Percentiles rank a stretch among this genome's conserved stretches.
Conservation (phyloP, 2,113 vertebrate genomes). For the Pelusios castaneus region DNA sequence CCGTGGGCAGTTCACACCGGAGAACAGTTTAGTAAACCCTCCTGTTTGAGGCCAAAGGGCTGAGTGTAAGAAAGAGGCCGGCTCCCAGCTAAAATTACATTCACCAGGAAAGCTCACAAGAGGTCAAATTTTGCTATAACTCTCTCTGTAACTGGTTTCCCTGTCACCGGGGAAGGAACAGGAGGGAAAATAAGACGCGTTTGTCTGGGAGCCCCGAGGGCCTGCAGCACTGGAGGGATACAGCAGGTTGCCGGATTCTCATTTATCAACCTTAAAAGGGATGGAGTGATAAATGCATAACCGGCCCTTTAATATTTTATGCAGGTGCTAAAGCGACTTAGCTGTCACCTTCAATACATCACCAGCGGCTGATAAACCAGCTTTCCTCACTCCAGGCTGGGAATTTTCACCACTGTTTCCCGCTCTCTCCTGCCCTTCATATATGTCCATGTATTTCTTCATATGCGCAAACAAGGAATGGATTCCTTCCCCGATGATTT, state of each 20-base stretch:
- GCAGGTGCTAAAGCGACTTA: constrained; percentile 83
- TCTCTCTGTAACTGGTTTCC: constrained; percentile 82
- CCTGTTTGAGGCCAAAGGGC: constrained; percentile 78
- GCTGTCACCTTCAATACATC: constrained; percentile 86
- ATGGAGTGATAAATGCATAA: constrained; percentile 88
- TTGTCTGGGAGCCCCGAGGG: constrained; percentile 83
- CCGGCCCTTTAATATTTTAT: constrained; percentile 87
- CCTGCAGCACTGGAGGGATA: constrained; percentile 78
- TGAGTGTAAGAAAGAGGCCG: constrained; percentile 78
- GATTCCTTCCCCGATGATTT: constrained; percentile 63
- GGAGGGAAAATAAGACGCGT: constrained; percentile 81
- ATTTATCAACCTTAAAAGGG: constrained; percentile 87
- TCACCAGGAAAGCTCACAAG: constrained; percentile 82
- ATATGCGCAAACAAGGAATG: constrained; percentile 66
- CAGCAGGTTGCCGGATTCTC: constrained; percentile 84
- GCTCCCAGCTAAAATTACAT: constrained; percentile 92
- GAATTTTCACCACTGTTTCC: constrained; percentile 80
- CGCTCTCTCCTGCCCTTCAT: constrained; percentile 66
- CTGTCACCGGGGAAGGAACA: constrained; percentile 66
- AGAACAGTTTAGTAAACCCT: constrained; percentile 75
- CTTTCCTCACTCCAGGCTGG: constrained; percentile 80
- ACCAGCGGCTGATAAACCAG: constrained; percentile 78
- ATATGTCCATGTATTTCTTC: constrained; percentile 68
- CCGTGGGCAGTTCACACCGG: constrained; percentile 57
- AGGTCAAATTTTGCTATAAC: constrained; percentile 86